phyloP scores from a whole-genome alignment of 2,888 invertebrate species.

The Agrenia bidenticulata region DNA sequence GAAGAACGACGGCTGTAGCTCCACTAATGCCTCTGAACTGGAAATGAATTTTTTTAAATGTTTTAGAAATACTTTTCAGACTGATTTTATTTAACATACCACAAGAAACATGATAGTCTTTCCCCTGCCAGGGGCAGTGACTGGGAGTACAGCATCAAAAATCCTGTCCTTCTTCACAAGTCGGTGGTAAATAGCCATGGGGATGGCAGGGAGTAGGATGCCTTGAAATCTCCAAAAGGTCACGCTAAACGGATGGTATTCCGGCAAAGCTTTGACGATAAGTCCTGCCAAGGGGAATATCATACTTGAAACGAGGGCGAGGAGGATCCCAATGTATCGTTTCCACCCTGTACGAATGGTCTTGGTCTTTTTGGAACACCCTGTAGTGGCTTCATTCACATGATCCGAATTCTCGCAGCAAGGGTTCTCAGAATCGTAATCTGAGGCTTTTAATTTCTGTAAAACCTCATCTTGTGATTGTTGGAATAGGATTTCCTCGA shows the following conservation, averaged over 20 bases:
- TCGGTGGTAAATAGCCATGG: conserved; percentile 30
- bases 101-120: conserved; percentile 20
- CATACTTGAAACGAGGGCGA: conserved; percentile 41
- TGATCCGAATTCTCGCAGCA: too few species aligned
- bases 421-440: too few species aligned
- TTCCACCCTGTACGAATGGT: background rate
- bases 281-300: conserved; percentile 40
- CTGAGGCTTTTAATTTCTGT: too few species aligned
- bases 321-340: conserved; percentile 29
- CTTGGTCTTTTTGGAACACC: background rate
- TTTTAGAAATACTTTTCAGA: background rate
- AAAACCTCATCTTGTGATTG: too few species aligned
- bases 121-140: conserved; percentile 15
- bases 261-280: conserved; percentile 36
- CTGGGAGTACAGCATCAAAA: conserved; percentile 29
- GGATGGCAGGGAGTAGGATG: conserved; percentile 38
- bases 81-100: conserved; percentile 8
- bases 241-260: conserved; percentile 40
- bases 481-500: too few species aligned
- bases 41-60: background rate
- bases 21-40: conserved; percentile 37
- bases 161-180: conserved; percentile 29
- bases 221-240: conserved; percentile 48
- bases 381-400: too few species aligned
- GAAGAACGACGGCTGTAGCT: conserved; percentile 41